phyloP scores from a whole-genome alignment of 2,113 vertebrate species.

The Strigops habroptila region DNA sequence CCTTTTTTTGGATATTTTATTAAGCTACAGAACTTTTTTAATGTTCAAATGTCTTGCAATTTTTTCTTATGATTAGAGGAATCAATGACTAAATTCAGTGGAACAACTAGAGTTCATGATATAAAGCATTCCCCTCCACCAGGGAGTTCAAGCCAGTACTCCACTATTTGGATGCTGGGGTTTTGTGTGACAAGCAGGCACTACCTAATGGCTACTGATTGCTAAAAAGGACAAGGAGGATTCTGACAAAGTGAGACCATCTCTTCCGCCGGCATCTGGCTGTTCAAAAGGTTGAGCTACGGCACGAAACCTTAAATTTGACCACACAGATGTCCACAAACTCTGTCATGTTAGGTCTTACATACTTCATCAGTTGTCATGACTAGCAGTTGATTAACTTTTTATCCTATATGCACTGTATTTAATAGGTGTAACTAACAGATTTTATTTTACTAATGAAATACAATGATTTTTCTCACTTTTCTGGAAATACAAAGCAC shows the following conservation, averaged over 20 bases:
- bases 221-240: neutral
- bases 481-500: neutral
- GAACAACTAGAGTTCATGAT: neutral
- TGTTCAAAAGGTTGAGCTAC: neutral
- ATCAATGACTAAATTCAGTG: neutral
- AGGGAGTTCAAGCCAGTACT: neutral
- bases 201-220: neutral
- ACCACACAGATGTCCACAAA: neutral
- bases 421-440: neutral
- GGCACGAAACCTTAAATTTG: neutral
- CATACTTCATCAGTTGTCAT: neutral
- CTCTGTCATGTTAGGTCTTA: neutral
- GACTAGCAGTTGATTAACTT: neutral
- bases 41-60: neutral
- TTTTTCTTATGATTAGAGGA: neutral
- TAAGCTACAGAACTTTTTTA: neutral
- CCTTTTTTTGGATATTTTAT: neutral
- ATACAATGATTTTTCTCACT: neutral
- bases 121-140: neutral
- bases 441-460: neutral
- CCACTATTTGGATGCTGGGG: neutral
- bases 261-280: neutral
- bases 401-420: neutral
- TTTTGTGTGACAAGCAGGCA: neutral
- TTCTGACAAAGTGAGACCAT: neutral